Evolutionary conservation across 23 tunicate species (phyloP).

Genomic region (Corella eumyota): DNA sequence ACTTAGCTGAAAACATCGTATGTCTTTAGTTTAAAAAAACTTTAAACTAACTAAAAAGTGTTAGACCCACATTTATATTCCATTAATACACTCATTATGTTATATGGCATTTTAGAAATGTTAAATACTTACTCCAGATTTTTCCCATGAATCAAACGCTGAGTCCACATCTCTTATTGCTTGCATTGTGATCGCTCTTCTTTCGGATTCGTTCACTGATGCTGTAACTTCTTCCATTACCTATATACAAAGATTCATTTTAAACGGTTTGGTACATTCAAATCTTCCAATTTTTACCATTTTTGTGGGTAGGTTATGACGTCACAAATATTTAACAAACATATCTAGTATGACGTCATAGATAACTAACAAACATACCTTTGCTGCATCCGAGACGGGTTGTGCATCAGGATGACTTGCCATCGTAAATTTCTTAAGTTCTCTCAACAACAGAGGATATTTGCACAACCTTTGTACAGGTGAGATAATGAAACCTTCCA

Average conservation of each 20-base stretch:
- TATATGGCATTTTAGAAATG: neutral
- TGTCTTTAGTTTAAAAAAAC: no score
- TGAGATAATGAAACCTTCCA: conserved; percentile 86
- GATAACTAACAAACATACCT: conserved; percentile 19
- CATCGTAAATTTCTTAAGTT: conserved; percentile 59
- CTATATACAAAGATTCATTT: conserved; percentile 9
- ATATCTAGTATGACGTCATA: no score
- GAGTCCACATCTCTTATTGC: conserved; percentile 80
- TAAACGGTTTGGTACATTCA: no score
- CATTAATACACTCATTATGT: no score
- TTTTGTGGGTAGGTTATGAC: no score
- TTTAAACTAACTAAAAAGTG: no score
- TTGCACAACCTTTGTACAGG: conserved; percentile 91
- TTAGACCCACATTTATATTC: no score
- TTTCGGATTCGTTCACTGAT: conserved; percentile 75
- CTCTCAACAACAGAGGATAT: conserved; percentile 68
- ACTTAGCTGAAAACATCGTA: no score
- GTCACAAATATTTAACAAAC: no score
- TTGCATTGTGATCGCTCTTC: conserved; percentile 63
- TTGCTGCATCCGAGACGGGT: conserved; percentile 34
- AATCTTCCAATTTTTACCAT: no score
- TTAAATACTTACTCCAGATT: conserved; percentile 49
- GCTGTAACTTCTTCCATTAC: conserved; percentile 70
- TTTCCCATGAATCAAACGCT: conserved; percentile 77
- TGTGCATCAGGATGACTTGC: conserved; percentile 38